These are phyloP conservation scores for Microcebus tavaratra DNA, from an alignment of 2,113 vertebrate species.

Conservation along the genomic window DNA sequence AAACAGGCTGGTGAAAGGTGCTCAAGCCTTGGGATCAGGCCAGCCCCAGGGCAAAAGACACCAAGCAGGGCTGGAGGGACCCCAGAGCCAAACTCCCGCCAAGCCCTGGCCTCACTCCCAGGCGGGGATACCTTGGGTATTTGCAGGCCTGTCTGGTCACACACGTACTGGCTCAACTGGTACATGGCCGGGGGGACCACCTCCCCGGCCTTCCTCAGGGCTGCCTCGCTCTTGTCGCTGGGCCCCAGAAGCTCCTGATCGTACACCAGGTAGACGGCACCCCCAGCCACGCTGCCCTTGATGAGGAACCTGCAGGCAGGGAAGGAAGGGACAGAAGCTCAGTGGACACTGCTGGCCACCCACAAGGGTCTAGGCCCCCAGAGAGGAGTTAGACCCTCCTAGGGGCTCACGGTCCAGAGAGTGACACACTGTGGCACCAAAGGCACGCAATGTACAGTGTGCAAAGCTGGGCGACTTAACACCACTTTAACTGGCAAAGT, in stretches of 20 bases:
- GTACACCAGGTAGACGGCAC: conserved; percentile 90
- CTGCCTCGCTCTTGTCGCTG: conserved; percentile 87
- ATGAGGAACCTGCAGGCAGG: conserved; percentile 86
- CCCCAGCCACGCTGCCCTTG: conserved; percentile 93
- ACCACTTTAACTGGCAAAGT: too few species aligned
- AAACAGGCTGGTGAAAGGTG: neutral
- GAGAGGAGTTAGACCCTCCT: too few species aligned
- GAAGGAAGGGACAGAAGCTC: too few species aligned
- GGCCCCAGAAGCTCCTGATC: conserved; percentile 92
- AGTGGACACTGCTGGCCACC: too few species aligned
- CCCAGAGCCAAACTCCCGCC: neutral
- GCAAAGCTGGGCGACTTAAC: too few species aligned
- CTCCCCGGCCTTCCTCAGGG: conserved; percentile 87
- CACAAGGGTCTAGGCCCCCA: too few species aligned
- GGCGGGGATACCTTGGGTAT: conserved; percentile 56
- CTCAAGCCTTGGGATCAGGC: neutral
- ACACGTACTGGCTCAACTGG: conserved; percentile 92
- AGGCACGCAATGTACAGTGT: too few species aligned
- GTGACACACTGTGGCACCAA: too few species aligned
- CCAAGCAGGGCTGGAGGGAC: neutral
- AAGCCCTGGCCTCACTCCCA: neutral
- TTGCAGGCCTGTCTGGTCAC: conserved; percentile 84
- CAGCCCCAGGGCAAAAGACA: conserved; percentile 82
- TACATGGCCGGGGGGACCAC: conserved; percentile 90
- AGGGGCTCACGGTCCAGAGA: too few species aligned